phyloP scores from a whole-genome alignment of 2,797 vertebrate genomes.

The Lutjanus campechanus region DNA sequence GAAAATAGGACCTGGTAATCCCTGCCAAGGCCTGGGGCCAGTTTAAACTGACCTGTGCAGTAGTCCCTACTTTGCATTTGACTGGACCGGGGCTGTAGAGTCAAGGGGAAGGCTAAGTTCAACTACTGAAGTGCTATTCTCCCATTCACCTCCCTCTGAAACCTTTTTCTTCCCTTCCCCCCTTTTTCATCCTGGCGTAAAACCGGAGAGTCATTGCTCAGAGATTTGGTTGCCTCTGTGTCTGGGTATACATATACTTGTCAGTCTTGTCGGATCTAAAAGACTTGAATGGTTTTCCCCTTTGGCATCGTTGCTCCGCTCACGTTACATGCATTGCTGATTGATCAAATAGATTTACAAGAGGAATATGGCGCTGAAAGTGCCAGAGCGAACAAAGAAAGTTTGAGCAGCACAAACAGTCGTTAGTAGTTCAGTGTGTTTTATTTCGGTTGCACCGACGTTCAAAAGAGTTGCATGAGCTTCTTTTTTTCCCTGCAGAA shows the following conservation, averaged over 20 bases:
- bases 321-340: constrained; percentile 40
- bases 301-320: constrained; percentile 39
- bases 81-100: constrained; percentile 43
- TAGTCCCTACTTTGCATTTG: constrained; percentile 59
- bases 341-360: constrained; percentile 62
- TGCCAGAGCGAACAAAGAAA: constrained; percentile 50
- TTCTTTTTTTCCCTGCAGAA: constrained; percentile 6
- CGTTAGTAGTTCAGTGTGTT: constrained; percentile 32
- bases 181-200: constrained; percentile 40
- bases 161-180: constrained; percentile 11
- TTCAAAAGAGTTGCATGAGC: constrained; percentile 53
- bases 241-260: constrained; percentile 49
- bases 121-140: constrained; percentile 41
- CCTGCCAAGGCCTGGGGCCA: constrained; percentile 44
- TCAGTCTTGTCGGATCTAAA: constrained; percentile 52
- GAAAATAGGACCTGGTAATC: constrained; percentile 69
- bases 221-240: constrained; percentile 48
- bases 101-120: constrained; percentile 59
- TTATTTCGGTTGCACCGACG: constrained; percentile 33
- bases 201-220: constrained; percentile 57
- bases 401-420: constrained; percentile 41
- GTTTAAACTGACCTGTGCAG: constrained; percentile 65
- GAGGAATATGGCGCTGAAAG: constrained; percentile 14
- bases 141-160: constrained; percentile 25
- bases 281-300: constrained; percentile 53